A percentile compares a stretch with the other conserved stretches of the same genome.
phyloP scores from a whole-genome alignment of 2,888 invertebrate genomes.

The Poecilus cupreus region DNA sequence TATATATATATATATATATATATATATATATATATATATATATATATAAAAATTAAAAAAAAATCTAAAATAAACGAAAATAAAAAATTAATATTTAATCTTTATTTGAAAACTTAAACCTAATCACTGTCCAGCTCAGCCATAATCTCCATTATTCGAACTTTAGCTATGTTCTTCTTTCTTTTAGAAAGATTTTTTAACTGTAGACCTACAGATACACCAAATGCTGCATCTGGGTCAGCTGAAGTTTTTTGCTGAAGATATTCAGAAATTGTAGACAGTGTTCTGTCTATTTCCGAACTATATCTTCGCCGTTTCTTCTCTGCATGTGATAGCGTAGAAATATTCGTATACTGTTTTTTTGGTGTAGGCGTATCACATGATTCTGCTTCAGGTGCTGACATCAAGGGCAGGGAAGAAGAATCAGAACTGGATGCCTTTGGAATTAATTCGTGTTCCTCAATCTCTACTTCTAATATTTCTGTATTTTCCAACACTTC shows the following conservation, averaged over 20 bases:
- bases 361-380: not conserved
- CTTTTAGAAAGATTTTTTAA: not conserved
- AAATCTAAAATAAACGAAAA: too few relatives aligned
- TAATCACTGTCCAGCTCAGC: not conserved
- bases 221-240: not conserved
- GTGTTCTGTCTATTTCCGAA: not conserved
- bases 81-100: too few relatives aligned
- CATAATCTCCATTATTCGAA: not conserved
- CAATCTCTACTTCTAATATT: not conserved
- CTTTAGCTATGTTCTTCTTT: not conserved
- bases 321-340: not conserved
- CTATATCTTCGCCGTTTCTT: not conserved
- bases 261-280: not conserved
- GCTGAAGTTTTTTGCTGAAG: not conserved
- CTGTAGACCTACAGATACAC: not conserved
- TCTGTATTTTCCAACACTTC: not conserved
- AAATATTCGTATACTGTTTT: not conserved
- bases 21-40: too few relatives aligned
- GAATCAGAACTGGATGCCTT: too few relatives aligned
- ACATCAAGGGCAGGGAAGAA: not conserved
- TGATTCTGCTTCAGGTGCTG: not conserved
- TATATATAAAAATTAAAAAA: too few relatives aligned
- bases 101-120: not conserved
- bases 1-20: too few relatives aligned
- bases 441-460: too few relatives aligned